A percentile compares a stretch with the other conserved stretches of the same genome.
Evolutionary conservation across 2,888 invertebrate species (phyloP).

Genomic region (Drosophila lacicola): DNA sequence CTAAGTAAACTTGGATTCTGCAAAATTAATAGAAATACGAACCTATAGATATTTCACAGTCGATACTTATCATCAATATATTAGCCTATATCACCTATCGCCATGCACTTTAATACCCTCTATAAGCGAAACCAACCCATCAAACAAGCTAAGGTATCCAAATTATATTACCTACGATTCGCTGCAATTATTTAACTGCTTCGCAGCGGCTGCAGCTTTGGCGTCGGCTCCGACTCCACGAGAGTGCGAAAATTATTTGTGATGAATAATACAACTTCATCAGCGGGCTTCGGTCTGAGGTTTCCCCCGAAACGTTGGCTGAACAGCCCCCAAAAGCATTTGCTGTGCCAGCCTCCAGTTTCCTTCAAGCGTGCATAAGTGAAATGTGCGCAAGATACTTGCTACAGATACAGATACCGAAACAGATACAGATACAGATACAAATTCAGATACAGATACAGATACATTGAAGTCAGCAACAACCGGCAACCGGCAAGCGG

Average conservation of each 20-base stretch:
- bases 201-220: neutral
- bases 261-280: slow-evolving; percentile 74
- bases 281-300: slow-evolving; percentile 41
- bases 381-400: slow-evolving; percentile 65
- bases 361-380: slow-evolving; percentile 68
- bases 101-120: too few relatives aligned
- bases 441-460: slow-evolving; percentile 25
- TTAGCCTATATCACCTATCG: too few relatives aligned
- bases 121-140: too few relatives aligned
- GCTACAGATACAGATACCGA: slow-evolving; percentile 37
- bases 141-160: too few relatives aligned
- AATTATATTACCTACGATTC: neutral
- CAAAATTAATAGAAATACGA: too few relatives aligned
- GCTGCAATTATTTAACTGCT: neutral
- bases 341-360: slow-evolving; percentile 37
- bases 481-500: slow-evolving; percentile 15
- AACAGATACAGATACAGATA: slow-evolving; percentile 25
- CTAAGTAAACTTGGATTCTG: too few relatives aligned
- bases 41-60: too few relatives aligned
- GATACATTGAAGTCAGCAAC: slow-evolving; percentile 42
- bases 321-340: slow-evolving; percentile 20
- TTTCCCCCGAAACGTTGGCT: slow-evolving; percentile 4
- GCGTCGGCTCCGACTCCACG: neutral
- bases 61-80: too few relatives aligned
- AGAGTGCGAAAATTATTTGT: slow-evolving; percentile 68